Conservation (phyloP, 2,888 invertebrate genomes). For the Eupeodes luniger region DNA sequence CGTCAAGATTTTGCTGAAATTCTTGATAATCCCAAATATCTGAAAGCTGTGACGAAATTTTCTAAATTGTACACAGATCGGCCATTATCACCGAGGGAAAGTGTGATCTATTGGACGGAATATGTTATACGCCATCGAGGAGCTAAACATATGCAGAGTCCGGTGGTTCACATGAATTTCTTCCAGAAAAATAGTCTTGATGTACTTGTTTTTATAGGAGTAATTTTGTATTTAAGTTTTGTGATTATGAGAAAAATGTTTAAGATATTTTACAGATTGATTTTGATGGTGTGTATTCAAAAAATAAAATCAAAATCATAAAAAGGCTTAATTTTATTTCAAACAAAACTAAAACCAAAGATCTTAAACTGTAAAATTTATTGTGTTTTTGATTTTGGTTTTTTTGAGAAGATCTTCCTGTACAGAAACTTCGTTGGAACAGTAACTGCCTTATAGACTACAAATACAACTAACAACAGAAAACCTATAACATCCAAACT, state of each 20-base stretch:
- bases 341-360: background rate
- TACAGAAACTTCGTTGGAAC: background rate
- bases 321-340: too few relatives aligned
- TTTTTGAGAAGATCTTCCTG: background rate
- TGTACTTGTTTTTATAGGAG: slow-evolving; percentile 77
- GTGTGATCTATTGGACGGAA: slow-evolving; percentile 85
- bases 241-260: slow-evolving; percentile 80
- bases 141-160: slow-evolving; percentile 84
- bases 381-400: background rate
- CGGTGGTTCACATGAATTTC: slow-evolving; percentile 84
- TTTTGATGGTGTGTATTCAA: slow-evolving; percentile 76
- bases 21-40: slow-evolving; percentile 73
- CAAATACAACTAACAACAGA: slow-evolving; percentile 20
- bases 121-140: slow-evolving; percentile 85
- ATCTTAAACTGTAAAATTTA: background rate
- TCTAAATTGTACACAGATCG: slow-evolving; percentile 84
- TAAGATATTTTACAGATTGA: slow-evolving; percentile 80
- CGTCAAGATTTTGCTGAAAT: slow-evolving; percentile 75
- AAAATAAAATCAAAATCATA: slow-evolving; percentile 33
- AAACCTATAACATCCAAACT: slow-evolving; percentile 84
- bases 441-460: slow-evolving; percentile 9
- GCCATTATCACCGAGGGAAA: slow-evolving; percentile 84
- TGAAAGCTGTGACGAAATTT: slow-evolving; percentile 80
- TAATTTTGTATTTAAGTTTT: slow-evolving; percentile 1
- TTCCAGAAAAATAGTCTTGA: slow-evolving; percentile 84